Conservation (phyloP, 2,888 invertebrate genomes). For the Erannis defoliaria region DNA sequence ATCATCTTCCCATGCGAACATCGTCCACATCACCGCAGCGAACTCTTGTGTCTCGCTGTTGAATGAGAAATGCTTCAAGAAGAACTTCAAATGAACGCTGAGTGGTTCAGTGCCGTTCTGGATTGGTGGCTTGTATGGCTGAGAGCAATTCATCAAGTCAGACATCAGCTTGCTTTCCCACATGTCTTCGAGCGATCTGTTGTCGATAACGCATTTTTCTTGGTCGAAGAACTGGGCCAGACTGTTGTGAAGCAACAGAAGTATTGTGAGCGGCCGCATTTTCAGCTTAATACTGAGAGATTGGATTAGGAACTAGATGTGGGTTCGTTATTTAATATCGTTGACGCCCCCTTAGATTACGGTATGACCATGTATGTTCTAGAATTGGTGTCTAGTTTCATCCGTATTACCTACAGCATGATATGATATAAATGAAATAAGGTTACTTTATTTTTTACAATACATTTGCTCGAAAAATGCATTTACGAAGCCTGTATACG, state of each 20-base stretch:
- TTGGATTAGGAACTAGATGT: neutral
- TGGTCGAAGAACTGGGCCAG: conserved; percentile 12
- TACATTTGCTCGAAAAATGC: no score
- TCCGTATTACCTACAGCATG: no score
- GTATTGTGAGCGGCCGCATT: conserved; percentile 30
- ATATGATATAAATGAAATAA: no score
- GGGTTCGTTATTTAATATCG: conserved; percentile 18
- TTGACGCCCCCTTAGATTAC: conserved; percentile 21
- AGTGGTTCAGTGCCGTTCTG: conserved; percentile 25
- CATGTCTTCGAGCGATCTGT: conserved; percentile 35
- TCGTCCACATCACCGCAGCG: conserved; percentile 42
- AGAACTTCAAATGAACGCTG: conserved; percentile 44
- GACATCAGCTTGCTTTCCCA: conserved; percentile 48
- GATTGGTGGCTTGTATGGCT: conserved; percentile 2
- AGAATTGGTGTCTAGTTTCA: no score
- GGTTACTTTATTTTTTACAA: no score
- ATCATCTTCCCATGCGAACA: conserved; percentile 50
- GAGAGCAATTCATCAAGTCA: conserved; percentile 31
- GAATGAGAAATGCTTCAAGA: conserved; percentile 54
- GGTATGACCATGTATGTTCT: neutral
- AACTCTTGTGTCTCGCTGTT: conserved; percentile 50
- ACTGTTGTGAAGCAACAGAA: conserved; percentile 22
- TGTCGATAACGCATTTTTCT: conserved; percentile 35
- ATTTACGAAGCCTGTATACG: no score
- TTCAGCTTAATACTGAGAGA: conserved; percentile 18